These are phyloP conservation scores for Scaptomyza caliginosa DNA, from an alignment of 2,888 invertebrate species.

Conservation along the genomic window DNA sequence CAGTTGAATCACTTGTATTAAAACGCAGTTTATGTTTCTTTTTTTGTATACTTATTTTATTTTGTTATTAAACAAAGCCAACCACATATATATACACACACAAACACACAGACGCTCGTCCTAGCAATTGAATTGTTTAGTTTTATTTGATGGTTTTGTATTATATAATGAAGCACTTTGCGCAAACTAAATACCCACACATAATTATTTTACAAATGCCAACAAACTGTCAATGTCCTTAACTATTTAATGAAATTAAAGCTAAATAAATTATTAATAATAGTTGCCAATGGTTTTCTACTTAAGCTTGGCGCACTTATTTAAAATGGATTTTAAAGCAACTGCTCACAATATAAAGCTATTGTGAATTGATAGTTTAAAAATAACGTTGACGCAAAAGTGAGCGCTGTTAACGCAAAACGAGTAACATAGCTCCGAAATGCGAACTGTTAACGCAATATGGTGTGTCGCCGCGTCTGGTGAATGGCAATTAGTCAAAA, in stretches of 20 bases:
- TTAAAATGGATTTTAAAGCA: too few species aligned
- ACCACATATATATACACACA: slow-evolving; percentile 15
- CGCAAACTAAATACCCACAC: slow-evolving; percentile 49
- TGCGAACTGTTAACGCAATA: neutral
- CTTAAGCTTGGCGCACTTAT: neutral
- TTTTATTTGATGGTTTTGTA: slow-evolving; percentile 49
- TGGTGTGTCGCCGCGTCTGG: neutral
- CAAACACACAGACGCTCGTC: slow-evolving; percentile 54
- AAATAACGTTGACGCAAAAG: neutral
- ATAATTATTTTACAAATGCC: slow-evolving; percentile 64
- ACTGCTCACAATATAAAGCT: neutral
- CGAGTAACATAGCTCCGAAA: slow-evolving; percentile 6
- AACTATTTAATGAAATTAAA: slow-evolving; percentile 76
- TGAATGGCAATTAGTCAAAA: slow-evolving; percentile 34
- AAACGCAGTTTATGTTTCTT: slow-evolving; percentile 50
- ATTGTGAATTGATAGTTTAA: neutral
- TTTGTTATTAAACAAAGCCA: slow-evolving; percentile 56
- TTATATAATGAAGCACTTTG: slow-evolving; percentile 50
- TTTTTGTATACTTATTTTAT: slow-evolving; percentile 46
- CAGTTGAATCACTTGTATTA: slow-evolving; percentile 63
- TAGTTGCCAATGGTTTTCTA: slow-evolving; percentile 1
- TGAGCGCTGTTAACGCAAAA: slow-evolving; percentile 9
- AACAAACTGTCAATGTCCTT: slow-evolving; percentile 76
- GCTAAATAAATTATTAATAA: slow-evolving; percentile 74
- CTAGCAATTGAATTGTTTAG: slow-evolving; percentile 78